phyloP scores from a whole-genome alignment of 1,140 invertebrate genomes.

The Diachasmimorpha longicaudata region DNA sequence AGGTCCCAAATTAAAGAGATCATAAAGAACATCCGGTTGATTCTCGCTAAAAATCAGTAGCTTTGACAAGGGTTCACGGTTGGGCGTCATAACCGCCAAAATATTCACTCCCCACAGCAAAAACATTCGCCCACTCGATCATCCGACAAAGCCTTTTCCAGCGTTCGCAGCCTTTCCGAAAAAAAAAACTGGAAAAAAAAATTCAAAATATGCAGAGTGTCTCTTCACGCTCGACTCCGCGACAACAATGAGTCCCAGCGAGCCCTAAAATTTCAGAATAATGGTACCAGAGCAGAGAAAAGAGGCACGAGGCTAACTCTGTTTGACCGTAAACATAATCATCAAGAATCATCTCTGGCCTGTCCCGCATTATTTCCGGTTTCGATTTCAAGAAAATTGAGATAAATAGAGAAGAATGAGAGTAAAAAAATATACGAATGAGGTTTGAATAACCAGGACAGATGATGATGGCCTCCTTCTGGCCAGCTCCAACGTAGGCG shows the following conservation, averaged over 20 bases:
- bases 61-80: background rate
- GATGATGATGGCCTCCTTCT: background rate
- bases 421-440: background rate
- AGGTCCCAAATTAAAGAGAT: no score
- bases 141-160: background rate
- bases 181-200: background rate
- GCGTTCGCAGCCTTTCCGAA: no score
- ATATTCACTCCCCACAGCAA: background rate
- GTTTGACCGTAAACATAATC: constrained; percentile 26
- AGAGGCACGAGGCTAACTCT: constrained; percentile 13
- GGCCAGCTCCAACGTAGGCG: background rate
- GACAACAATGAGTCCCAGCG: constrained; percentile 33
- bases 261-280: background rate
- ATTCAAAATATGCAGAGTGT: constrained; percentile 42
- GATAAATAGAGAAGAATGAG: background rate
- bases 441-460: background rate
- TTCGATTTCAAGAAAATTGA: background rate
- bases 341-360: background rate
- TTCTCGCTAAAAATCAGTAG: background rate
- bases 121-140: background rate
- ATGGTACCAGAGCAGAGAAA: background rate
- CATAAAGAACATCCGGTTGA: background rate
- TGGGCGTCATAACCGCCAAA: background rate
- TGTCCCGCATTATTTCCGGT: background rate
- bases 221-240: constrained; percentile 32